Evolutionary conservation across 2,113 vertebrate genomes (phyloP).

Genomic region (Myrmecophaga tridactyla): DNA sequence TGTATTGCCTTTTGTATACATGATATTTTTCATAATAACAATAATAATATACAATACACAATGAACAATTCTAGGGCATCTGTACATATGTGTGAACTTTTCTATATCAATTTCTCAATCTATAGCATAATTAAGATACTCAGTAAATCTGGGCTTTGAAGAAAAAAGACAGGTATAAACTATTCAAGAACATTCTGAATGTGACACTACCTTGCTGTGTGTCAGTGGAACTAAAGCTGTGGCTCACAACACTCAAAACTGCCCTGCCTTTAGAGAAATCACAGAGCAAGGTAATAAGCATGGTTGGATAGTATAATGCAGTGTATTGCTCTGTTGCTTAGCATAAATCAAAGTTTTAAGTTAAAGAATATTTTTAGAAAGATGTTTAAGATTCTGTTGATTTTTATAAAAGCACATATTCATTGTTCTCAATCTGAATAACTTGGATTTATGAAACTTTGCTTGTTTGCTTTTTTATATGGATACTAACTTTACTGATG

Average conservation of each 20-base stretch:
- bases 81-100: not conserved
- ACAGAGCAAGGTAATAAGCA: not conserved
- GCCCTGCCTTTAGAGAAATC: not conserved
- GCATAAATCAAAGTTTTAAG: not conserved
- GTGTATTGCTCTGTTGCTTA: not conserved
- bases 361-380: not conserved
- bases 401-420: not conserved
- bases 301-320: not conserved
- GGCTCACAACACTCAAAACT: not conserved
- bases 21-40: too few species aligned
- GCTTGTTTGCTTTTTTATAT: not conserved
- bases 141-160: not conserved
- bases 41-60: not conserved
- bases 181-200: not conserved
- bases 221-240: not conserved
- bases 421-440: not conserved
- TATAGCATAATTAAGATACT: not conserved
- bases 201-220: not conserved
- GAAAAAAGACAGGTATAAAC: not conserved
- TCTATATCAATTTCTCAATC: not conserved
- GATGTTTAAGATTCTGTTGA: not conserved
- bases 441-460: not conserved
- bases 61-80: not conserved
- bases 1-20: too few species aligned
- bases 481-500: not conserved